Percentiles rank a stretch among this genome's conserved stretches.
phyloP scores from a whole-genome alignment of 2,888 invertebrate species.

The Limnephilus lunatus region DNA sequence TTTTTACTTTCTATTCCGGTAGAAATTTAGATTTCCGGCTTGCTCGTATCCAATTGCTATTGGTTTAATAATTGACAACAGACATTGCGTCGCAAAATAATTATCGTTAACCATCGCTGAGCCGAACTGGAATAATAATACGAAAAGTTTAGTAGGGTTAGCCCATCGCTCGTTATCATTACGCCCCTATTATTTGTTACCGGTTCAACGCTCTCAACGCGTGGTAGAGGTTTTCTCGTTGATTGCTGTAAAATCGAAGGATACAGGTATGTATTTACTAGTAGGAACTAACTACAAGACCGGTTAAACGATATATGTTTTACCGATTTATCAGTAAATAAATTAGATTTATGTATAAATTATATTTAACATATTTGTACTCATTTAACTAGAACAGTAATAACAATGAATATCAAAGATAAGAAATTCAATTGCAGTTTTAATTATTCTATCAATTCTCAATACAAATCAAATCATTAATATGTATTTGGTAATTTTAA shows the following conservation, averaged over 20 bases:
- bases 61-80: background rate
- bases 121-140: background rate
- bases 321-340: background rate
- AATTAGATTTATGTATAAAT: background rate
- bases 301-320: background rate
- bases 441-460: too few relatives aligned
- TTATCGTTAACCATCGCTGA: background rate
- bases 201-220: background rate
- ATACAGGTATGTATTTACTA: background rate
- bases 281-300: background rate
- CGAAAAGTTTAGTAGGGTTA: background rate
- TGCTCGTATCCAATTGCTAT: background rate
- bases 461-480: too few relatives aligned
- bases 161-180: background rate
- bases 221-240: background rate
- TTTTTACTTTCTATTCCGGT: background rate
- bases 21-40: background rate
- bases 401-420: background rate
- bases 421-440: background rate
- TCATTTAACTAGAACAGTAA: too few relatives aligned
- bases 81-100: background rate
- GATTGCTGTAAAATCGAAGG: slow-evolving; percentile 1
- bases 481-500: too few relatives aligned
- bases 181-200: slow-evolving; percentile 12
- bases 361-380: too few relatives aligned